Evolutionary conservation across 2,113 vertebrate genomes (phyloP), one percentile per base, ranked within the genome.

Genomic region (Gadus macrocephalus): DNA sequence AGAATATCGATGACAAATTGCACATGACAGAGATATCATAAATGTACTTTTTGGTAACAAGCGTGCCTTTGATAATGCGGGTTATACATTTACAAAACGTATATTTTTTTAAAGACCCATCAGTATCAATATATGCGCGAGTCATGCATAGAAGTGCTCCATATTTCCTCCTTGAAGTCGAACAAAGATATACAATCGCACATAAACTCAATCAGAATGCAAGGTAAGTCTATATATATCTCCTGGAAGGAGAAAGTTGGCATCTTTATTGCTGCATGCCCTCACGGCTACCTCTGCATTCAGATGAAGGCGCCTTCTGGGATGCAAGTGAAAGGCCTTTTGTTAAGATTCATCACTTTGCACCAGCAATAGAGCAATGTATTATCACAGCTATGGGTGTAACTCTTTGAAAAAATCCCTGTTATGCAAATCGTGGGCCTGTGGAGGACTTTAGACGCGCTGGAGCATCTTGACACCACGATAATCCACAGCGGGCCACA

Each of bases 311-410:
- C 80, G 84, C 87, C 88, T 85, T 85, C 78, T 68, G 89, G 88
- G 88, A 89, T 80, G 60, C 72, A 53, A 70, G 80, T 71, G 82
- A 14, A 49, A 49, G 9, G 78, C 84, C 83, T 85, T 85, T 88
- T 90, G 88, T 83, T 89, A 81, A 81, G 75, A 85, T 84, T 88
- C 85, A 73, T 87, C 80, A 77, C 80, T 88, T 49, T 86, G 84
- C 86, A 86, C 78, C 75, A 69, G 61, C 81, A 74, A 77, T 77
- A 67, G 67, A 78, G 79, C 42, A 49, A 49, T 87, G 80, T 83
- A 86, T 74, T 82, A 90, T 88, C 86, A 89, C 81, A 88, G 86
- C 79, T 79, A 53, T n/a, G 64, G 73, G 78, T 89, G 84, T 90
- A 85, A 76, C 72, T 79, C 86, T 90, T 89, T 90, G 87, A 89